Evolutionary conservation across 2,113 vertebrate species (phyloP), one percentile per base, ranked within the genome.

Genomic region (Dicaeum eximium): DNA sequence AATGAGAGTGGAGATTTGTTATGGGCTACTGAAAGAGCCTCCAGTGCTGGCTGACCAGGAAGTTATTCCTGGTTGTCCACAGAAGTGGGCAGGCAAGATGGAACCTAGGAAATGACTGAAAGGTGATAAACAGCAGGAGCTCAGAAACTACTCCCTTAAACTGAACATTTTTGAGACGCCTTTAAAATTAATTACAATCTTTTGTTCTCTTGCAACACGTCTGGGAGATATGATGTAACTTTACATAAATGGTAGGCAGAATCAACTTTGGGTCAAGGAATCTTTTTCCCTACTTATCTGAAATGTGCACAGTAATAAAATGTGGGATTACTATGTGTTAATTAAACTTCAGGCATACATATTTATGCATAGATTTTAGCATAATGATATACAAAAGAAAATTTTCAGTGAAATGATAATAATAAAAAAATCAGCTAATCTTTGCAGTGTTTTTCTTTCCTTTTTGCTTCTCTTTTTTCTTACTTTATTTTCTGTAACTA

Each of bases 281-380:
- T 88, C n/a, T 58, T 90, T 87, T 90, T 73, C 38, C 35, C 47
- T 73, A 28, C 86, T 92, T 78, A 66, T 90, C 62, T 80, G 71
- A 94, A 96, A 88, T 93, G 44, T 88, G 51, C 56, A 42, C 80
- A 78, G 69, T 73, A 96, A 96, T 88, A 92, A 94, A 94, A 92
- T 90, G 70, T 80, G 66, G 82, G 67, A 95, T 96, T 96, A 95
- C 92, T 78, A 42, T 56, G 79, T 10, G 24, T 94, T 95, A 96
- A 95, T 90, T 82, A 96, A 96, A 88, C 67, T 80, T 91, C 67
- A 93, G 71, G 44, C 92, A 94, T 95, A 77, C 91, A 95, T 93
- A 93, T 94, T 91, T 95, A 91, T 96, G 74, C 71, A 66, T 61
- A 54, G 58, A 72, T 91, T 95, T 95, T 83, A 80, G 58, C 74